A percentile compares a stretch with the other conserved stretches of the same genome.
phyloP scores from a whole-genome alignment of 2,888 invertebrate genomes.

The Agrochola lychnidis region DNA sequence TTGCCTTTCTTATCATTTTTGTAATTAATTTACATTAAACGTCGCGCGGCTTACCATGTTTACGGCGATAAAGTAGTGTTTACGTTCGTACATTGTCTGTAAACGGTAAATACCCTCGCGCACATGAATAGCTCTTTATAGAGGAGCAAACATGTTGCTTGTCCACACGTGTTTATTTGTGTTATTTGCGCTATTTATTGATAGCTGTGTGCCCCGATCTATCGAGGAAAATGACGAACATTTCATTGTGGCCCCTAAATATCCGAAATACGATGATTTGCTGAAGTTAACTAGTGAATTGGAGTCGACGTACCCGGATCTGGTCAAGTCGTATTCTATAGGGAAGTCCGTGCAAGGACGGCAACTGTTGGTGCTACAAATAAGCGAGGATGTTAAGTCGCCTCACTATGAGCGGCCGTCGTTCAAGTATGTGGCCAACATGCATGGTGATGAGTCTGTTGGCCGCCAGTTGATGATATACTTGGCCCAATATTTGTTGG shows the following conservation, averaged over 20 bases:
- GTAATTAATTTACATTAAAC: slow-evolving; percentile 50
- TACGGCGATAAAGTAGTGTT: slow-evolving; percentile 72
- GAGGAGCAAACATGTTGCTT: slow-evolving; percentile 75
- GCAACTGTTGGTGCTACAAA: slow-evolving; percentile 95
- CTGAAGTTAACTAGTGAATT: slow-evolving; percentile 92
- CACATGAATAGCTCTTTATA: slow-evolving; percentile 56
- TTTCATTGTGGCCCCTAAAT: slow-evolving; percentile 91
- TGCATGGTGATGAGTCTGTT: slow-evolving; percentile 98
- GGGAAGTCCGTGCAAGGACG: slow-evolving; percentile 96
- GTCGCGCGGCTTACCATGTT: slow-evolving; percentile 70
- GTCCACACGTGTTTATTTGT: slow-evolving; percentile 77
- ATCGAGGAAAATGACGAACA: slow-evolving; percentile 86
- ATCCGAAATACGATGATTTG: slow-evolving; percentile 93
- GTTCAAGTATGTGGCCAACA: slow-evolving; percentile 98
- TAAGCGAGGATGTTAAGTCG: slow-evolving; percentile 92
- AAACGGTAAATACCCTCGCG: slow-evolving; percentile 54
- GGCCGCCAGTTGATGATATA: slow-evolving; percentile 96
- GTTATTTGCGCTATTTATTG: slow-evolving; percentile 80
- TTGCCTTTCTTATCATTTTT: slow-evolving; percentile 63
- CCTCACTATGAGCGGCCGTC: slow-evolving; percentile 93
- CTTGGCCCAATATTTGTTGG: slow-evolving; percentile 95
- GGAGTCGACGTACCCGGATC: slow-evolving; percentile 91
- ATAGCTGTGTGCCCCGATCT: slow-evolving; percentile 79
- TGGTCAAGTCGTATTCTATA: slow-evolving; percentile 93
- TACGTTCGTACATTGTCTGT: slow-evolving; percentile 66